Evolutionary conservation across 2,888 invertebrate species (phyloP), one percentile per base, ranked within the genome.

Genomic region (Xylophagus ater): DNA sequence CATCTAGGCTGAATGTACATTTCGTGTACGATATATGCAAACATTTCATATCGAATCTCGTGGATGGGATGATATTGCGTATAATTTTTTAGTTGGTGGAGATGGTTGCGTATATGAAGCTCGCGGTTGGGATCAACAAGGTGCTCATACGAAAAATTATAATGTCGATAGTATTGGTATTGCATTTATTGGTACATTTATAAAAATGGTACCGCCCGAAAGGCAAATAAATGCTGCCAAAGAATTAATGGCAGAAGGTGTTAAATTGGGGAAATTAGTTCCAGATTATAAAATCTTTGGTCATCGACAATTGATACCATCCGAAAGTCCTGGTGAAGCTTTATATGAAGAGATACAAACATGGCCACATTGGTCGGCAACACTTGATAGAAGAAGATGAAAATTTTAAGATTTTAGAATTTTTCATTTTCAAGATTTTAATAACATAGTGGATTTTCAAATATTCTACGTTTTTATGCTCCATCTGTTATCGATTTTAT

Each of bases 41-140:
- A 71, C 66, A 17, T 80, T 69, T 50, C 82, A 86, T 57, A 76
- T 85, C 23, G 79, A 81, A 49, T 71, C 72, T 14, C 62, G 59
- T 40, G 58, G 66, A 0, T 79, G 77, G 70, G 69, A 65, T 42
- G 85, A 85, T 53, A 82, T 84, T 17, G 76, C 69, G 0, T 86
- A 82, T 57, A 87, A 82, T 55, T 88, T 84, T 50, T 60, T 87
- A 3, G 72, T 87, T 3, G 86, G 83, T 1, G 84, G 83, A 4
- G 84, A 85, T 53, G 85, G 84, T 0, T 69, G 73, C 7, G 78
- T 76, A 0, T 85, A 83, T 56, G 73, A 71, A 47, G 84, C 81
- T 1, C 73, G 84, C 4, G 81, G 81, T 2, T 87, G 86, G 86
- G 72, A 77, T 47, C 59, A 62, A 42, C 66, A 74, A 29, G 86